phyloP scores from a whole-genome alignment of 2,888 invertebrate species.

The Phortica magna region DNA sequence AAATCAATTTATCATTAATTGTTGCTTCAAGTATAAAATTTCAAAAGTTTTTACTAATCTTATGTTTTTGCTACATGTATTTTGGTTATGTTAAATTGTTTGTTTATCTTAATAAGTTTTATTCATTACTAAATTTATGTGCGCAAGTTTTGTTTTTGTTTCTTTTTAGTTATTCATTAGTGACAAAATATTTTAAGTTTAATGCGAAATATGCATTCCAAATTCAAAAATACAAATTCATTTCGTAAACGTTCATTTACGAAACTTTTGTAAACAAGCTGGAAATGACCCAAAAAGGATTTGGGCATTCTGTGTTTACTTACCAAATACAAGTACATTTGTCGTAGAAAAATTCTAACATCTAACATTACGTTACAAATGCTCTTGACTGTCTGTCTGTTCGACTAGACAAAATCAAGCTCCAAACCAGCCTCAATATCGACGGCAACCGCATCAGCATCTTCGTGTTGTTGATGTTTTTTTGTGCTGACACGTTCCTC shows the following conservation, averaged over 20 bases:
- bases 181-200: conserved; percentile 28
- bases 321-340: conserved; percentile 32
- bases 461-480: conserved; percentile 48
- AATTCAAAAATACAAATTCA: conserved; percentile 30
- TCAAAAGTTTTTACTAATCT: conserved; percentile 58
- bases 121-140: conserved; percentile 30
- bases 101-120: not conserved
- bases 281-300: not conserved
- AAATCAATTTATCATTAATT: conserved; percentile 32
- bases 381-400: not conserved
- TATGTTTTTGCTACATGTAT: conserved; percentile 5
- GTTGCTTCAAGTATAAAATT: conserved; percentile 42
- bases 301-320: conserved; percentile 16
- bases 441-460: conserved; percentile 74
- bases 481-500: conserved; percentile 44
- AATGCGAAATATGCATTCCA: conserved; percentile 27
- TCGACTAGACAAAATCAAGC: conserved; percentile 75
- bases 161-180: conserved; percentile 14
- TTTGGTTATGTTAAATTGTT: conserved; percentile 15
- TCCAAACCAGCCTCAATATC: conserved; percentile 76
- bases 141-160: conserved; percentile 49
- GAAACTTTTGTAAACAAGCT: conserved; percentile 38
- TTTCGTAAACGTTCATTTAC: conserved; percentile 25
- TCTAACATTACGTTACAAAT: conserved; percentile 22
- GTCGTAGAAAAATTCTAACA: conserved; percentile 31